Base-by-base conservation (phyloP, 2,888 invertebrate species). In the Drosophila recens region DNA sequence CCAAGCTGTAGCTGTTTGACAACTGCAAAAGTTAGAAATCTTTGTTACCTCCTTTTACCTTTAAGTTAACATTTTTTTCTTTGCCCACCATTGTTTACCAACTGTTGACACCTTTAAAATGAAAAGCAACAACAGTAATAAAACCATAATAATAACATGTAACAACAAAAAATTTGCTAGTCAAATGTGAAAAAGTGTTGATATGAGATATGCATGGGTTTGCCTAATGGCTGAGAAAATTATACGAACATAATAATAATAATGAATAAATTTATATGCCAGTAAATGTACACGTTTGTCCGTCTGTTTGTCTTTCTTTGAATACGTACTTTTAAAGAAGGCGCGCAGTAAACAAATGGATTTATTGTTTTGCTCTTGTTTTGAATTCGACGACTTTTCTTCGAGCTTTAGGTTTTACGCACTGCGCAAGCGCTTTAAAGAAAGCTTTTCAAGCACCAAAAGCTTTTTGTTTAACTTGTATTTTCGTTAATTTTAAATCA, bases 61-160 rank as follows among this genome's bases (percentile, higher is more conserved):
- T 45, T 65, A 38, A 61, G 53, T 45, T 23, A 45, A 17, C n/a
- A 33, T 43, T 23, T 10, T 23, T 27, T 40, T 30, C 17, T 34
- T 49, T 70, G 64, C 6, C n/a, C 38, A 34, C 80, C 68, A 84
- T 84, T 84, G 84, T 84, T 74, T 58, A 62, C 48, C 56, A 76
- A 48, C 65, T 82, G 85, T 83, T 86, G 82, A 71, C 84, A 84
- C 83, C 82, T 83, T 83, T 80, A 69, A 72, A 75, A 83, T 61
- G 64, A 83, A 83, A 73, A 74, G 72, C 78, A 68, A 65, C 73
- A 67, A 70, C 23, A 54, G 56, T 40, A 45, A 57, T 64, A 67
- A 65, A 66, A 49, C 43, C 20, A 53, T 49, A 62, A 68, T 70
- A 64, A 67, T 40, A 58, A 45, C 51, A 71, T 74, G 36, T 63